phyloP scores from a whole-genome alignment of 2,888 invertebrate species.

The Ochropleura plecta region DNA sequence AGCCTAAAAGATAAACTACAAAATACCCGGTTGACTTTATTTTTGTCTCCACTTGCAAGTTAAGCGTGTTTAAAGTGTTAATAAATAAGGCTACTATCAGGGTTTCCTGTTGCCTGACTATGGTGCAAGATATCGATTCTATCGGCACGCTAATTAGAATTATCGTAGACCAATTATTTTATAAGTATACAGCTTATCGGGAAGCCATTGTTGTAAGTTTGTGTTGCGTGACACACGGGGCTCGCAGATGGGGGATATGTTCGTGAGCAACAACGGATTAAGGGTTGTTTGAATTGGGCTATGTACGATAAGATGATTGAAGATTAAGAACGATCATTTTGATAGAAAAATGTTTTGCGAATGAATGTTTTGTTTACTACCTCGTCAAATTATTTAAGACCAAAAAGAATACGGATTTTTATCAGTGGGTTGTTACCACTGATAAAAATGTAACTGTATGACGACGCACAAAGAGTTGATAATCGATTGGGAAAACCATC shows the following conservation, averaged over 20 bases:
- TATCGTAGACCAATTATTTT: constrained; percentile 89
- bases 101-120: constrained; percentile 77
- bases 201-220: constrained; percentile 82
- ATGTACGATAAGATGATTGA: too few species aligned
- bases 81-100: constrained; percentile 68
- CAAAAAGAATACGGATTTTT: too few species aligned
- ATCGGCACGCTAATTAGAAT: constrained; percentile 86
- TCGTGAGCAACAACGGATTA: background rate
- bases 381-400: too few species aligned
- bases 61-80: constrained; percentile 53
- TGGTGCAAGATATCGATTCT: constrained; percentile 83
- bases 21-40: constrained; percentile 13
- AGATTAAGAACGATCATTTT: too few species aligned
- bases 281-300: too few species aligned
- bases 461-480: too few species aligned
- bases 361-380: too few species aligned
- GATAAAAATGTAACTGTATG: too few species aligned
- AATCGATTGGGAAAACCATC: too few species aligned
- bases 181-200: constrained; percentile 85
- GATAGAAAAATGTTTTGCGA: too few species aligned
- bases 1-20: background rate
- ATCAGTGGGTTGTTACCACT: too few species aligned
- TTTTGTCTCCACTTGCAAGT: constrained; percentile 31
- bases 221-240: constrained; percentile 69
- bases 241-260: constrained; percentile 36